These are phyloP conservation scores for Taeniopygia guttata DNA, from an alignment of 2,797 vertebrate species.

Conservation along the genomic window DNA sequence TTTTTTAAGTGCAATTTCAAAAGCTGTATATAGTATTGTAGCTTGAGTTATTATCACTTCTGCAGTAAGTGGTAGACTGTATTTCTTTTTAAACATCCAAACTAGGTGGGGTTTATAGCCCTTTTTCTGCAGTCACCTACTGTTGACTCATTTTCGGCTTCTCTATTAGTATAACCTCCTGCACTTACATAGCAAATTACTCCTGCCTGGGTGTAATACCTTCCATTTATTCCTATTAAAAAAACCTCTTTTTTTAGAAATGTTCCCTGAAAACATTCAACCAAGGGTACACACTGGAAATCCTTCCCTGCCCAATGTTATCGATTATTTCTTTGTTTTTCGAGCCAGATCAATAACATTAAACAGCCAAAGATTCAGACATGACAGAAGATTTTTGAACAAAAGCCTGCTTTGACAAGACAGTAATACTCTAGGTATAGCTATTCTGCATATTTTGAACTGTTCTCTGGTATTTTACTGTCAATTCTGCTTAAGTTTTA, in stretches of 20 bases:
- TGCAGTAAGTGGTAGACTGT: neutral
- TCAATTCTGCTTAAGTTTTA: neutral
- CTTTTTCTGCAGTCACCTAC: neutral
- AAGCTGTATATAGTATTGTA: neutral
- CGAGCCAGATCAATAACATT: neutral
- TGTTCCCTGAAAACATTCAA: neutral
- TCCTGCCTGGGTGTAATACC: neutral
- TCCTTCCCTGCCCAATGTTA: neutral
- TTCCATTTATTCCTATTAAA: neutral
- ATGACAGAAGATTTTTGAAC: neutral
- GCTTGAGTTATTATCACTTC: neutral
- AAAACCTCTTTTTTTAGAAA: neutral
- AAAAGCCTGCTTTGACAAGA: neutral
- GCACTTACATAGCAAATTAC: neutral
- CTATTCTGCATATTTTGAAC: neutral
- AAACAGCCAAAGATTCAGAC: neutral
- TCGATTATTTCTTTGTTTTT: neutral
- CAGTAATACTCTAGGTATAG: neutral
- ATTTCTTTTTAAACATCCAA: neutral
- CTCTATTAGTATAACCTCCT: neutral
- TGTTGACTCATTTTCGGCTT: neutral
- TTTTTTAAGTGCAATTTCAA: neutral
- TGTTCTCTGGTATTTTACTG: neutral
- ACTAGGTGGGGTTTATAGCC: neutral
- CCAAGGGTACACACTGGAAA: neutral